phyloP scores from a whole-genome alignment of 2,888 invertebrate species.

The Automeris io region DNA sequence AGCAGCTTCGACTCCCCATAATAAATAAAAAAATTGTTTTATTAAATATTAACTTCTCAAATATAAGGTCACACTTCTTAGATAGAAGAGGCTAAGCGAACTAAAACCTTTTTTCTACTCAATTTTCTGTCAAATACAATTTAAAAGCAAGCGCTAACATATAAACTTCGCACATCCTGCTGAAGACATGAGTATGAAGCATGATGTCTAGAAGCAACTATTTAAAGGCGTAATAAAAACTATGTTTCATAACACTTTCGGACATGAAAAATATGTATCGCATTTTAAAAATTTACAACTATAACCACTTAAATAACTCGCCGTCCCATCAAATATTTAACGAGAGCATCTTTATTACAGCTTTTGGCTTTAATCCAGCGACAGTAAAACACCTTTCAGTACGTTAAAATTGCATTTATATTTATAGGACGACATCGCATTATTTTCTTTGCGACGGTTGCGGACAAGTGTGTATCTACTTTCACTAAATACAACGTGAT shows the following conservation, averaged over 20 bases:
- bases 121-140: too few species aligned
- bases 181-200: not conserved
- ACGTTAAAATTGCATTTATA: not conserved
- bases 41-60: too few species aligned
- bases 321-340: slow-evolving; percentile 57
- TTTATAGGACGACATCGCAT: not conserved
- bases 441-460: too few species aligned
- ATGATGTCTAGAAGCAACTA: slow-evolving; percentile 9
- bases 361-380: slow-evolving; percentile 63
- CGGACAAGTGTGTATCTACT: too few species aligned
- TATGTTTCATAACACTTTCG: slow-evolving; percentile 20
- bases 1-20: too few species aligned
- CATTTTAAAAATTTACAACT: slow-evolving; percentile 16
- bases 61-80: too few species aligned
- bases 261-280: slow-evolving; percentile 17
- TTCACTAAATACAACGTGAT: too few species aligned
- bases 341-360: slow-evolving; percentile 64
- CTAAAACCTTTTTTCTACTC: too few species aligned
- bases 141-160: too few species aligned
- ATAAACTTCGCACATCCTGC: not conserved
- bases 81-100: too few species aligned
- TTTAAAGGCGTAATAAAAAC: slow-evolving; percentile 13
- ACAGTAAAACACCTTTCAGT: slow-evolving; percentile 6
- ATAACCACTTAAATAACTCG: slow-evolving; percentile 39
- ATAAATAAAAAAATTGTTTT: too few species aligned